phyloP scores from a whole-genome alignment of 1,140 invertebrate genomes.

The Drosophila gunungcola region DNA sequence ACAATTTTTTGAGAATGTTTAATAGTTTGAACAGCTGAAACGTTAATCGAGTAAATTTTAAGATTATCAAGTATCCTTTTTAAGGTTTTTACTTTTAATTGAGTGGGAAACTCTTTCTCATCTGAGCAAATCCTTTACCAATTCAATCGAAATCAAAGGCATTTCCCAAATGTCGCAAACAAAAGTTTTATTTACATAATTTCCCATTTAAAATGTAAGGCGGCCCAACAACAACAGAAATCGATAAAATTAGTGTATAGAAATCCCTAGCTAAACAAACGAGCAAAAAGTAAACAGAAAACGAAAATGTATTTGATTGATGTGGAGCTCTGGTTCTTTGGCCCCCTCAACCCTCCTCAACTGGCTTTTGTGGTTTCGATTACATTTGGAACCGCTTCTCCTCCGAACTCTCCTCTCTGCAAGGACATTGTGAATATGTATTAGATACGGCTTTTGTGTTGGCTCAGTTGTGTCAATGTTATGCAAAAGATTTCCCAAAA shows the following conservation, averaged over 20 bases:
- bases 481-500: conserved; percentile 52
- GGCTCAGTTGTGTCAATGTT: conserved; percentile 53
- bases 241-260: conserved; percentile 71
- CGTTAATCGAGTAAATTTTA: not conserved
- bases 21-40: not conserved
- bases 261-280: conserved; percentile 57
- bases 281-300: conserved; percentile 67
- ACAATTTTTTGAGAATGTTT: not conserved
- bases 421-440: conserved; percentile 51
- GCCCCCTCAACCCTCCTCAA: not conserved
- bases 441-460: conserved; percentile 48
- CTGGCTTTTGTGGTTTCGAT: conserved; percentile 46
- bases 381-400: conserved; percentile 31
- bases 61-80: conserved; percentile 6
- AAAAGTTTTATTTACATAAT: conserved; percentile 77
- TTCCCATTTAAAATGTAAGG: conserved; percentile 68
- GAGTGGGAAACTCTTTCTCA: conserved; percentile 1
- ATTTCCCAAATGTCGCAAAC: conserved; percentile 41
- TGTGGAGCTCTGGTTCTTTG: conserved; percentile 36
- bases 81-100: conserved; percentile 12
- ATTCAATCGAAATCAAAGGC: conserved; percentile 33
- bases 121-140: conserved; percentile 37
- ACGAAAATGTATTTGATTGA: conserved; percentile 71
- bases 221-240: conserved; percentile 51
- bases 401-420: not conserved